Evolutionary conservation across 2,888 invertebrate genomes (phyloP), one percentile per base, ranked within the genome.

Genomic region (Leptinotarsa tumamoca): DNA sequence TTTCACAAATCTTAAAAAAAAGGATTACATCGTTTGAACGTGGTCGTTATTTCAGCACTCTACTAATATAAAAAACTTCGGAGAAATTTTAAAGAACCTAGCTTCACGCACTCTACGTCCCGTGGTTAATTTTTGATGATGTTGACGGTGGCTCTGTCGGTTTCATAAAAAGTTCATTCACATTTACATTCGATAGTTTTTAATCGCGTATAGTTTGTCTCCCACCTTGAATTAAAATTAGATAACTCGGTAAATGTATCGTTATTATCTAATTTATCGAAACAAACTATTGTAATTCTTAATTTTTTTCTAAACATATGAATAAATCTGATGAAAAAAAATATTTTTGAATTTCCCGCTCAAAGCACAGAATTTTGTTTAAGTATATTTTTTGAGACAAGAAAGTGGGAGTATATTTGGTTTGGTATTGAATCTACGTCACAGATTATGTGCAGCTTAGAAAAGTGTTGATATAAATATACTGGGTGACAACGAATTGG

Each of bases 121-220:
- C 84, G 85, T 84, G 83, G 82, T 85, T 84, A 86, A 86, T 86
- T 82, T 85, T 86, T 87, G 87, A 87, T 87, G 87, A 87, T 87
- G 87, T 86, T 84, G 86, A 86, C 86, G 85, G 84, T 83, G 84
- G 84, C 21, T 86, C 85, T 78, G 84, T 86, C 86, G 86, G 85
- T 85, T 79, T 81, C 81, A 79, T 82, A 84, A 84, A 84, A 85
- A 85, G 85, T 85, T 85, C 85, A 84, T 85, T 85, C 84, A 85
- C 85, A 81, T 82, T 82, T 81, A 80, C 80, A 80, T 63, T 63
- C 63, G 63, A 63, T 43, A 43, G 33, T 63, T 63, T 27, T 43
- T 63, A 27, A 63, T 33, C 63, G 63, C 63, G 63, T 63, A n/a
- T 63, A 63, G 33, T 63, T 63, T 43, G 63, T 33, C 63, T 63